Conservation (phyloP, 2,113 vertebrate genomes). For the Octodon degus region DNA sequence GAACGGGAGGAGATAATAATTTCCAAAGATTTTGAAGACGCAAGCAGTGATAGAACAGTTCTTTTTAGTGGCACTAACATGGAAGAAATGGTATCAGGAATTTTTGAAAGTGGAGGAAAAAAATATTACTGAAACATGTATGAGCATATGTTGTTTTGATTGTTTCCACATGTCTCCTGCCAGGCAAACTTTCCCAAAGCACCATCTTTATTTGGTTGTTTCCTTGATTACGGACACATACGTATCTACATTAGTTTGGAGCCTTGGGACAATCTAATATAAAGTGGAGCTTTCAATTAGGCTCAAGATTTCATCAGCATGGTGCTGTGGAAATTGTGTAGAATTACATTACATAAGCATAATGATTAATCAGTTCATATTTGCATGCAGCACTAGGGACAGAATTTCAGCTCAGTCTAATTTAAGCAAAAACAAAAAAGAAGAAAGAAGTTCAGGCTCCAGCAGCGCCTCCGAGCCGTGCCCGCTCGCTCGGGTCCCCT, state of each 20-base stretch:
- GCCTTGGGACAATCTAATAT: slow-evolving; percentile 64
- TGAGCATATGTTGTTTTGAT: slow-evolving; percentile 73
- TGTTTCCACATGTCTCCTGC: slow-evolving; percentile 66
- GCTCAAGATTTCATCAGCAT: slow-evolving; percentile 62
- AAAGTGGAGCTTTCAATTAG: slow-evolving; percentile 68
- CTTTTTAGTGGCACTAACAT: slow-evolving; percentile 57
- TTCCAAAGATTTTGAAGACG: slow-evolving; percentile 64
- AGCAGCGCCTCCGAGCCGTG: not conserved
- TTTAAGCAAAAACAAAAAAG: slow-evolving; percentile 11
- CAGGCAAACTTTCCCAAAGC: slow-evolving; percentile 62
- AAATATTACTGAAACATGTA: not conserved
- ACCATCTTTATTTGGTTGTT: slow-evolving; percentile 73
- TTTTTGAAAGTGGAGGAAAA: slow-evolving; percentile 58
- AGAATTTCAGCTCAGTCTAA: slow-evolving; percentile 52
- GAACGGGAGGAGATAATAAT: slow-evolving; percentile 51
- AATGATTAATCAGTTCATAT: slow-evolving; percentile 62
- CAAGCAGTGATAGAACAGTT: slow-evolving; percentile 18
- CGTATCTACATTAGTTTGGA: slow-evolving; percentile 64
- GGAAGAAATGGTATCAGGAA: slow-evolving; percentile 57
- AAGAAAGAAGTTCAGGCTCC: not conserved
- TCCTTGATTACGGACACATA: slow-evolving; percentile 57
- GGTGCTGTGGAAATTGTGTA: slow-evolving; percentile 61
- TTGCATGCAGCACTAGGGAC: slow-evolving; percentile 16
- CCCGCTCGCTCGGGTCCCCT: not conserved
- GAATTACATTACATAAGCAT: slow-evolving; percentile 55